Percentiles rank a stretch among this genome's conserved stretches.
These are phyloP conservation scores for Propithecus coquereli DNA, from an alignment of 2,113 vertebrate genomes.

Conservation along the genomic window DNA sequence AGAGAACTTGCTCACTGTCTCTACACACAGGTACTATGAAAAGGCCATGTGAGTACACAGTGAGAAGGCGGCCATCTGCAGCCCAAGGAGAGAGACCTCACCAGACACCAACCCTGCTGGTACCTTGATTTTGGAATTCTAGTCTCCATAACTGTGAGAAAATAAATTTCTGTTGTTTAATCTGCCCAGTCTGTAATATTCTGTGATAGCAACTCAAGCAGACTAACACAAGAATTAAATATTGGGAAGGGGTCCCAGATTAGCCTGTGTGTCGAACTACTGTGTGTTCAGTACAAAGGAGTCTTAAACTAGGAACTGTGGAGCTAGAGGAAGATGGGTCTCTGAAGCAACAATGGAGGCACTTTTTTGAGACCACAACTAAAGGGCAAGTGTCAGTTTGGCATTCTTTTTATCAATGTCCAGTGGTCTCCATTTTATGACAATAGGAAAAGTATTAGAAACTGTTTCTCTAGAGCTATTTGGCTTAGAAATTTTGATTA, in stretches of 20 bases:
- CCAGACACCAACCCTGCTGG: too few relatives aligned
- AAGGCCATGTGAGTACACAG: not conserved
- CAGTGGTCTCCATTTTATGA: not conserved
- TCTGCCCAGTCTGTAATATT: not conserved
- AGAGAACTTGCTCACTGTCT: not conserved
- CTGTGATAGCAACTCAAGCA: not conserved
- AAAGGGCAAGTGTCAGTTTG: not conserved
- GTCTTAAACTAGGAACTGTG: not conserved
- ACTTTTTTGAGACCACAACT: not conserved
- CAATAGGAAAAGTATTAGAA: not conserved
- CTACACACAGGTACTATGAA: accelerated
- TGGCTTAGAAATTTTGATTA: not conserved
- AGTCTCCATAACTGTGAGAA: not conserved
- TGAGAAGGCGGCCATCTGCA: not conserved
- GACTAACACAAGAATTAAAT: not conserved
- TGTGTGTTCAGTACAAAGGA: not conserved
- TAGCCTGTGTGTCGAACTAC: not conserved
- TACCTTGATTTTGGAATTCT: not conserved
- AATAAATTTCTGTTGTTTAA: not conserved
- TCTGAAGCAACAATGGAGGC: not conserved
- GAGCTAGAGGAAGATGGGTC: not conserved
- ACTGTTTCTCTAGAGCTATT: not conserved
- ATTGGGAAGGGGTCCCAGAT: not conserved
- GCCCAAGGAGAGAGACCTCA: not conserved
- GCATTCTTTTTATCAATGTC: not conserved